A percentile compares a stretch with the other conserved stretches of the same genome.
These are phyloP conservation scores for Protonemura montana DNA, from an alignment of 2,888 invertebrate species.

Conservation along the genomic window DNA sequence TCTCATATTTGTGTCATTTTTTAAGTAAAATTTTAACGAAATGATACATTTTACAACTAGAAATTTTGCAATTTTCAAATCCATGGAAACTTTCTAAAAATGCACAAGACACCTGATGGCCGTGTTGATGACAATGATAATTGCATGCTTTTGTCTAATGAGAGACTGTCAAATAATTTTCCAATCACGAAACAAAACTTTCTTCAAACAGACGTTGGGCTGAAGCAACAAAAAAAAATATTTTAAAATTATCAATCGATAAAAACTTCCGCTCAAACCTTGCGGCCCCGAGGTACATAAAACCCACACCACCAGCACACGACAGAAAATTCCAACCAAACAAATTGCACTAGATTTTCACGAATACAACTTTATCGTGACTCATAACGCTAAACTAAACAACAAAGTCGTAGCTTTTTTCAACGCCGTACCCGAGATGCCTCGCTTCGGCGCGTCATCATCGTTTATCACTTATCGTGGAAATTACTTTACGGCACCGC, in stretches of 20 bases:
- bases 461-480: background rate
- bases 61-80: background rate
- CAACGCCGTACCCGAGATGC: background rate
- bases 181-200: no score
- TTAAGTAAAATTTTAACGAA: background rate
- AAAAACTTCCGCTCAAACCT: background rate
- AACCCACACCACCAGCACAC: background rate
- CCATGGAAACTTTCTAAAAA: background rate
- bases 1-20: background rate
- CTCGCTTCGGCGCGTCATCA: background rate
- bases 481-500: no score
- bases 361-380: background rate
- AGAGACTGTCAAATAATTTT: background rate
- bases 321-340: background rate
- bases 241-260: background rate
- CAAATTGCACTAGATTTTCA: background rate
- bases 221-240: background rate
- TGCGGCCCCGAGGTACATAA: background rate
- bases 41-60: background rate
- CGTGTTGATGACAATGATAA: background rate
- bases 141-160: background rate
- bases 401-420: background rate
- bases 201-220: background rate
- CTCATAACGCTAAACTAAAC: background rate
- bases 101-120: no score